Evolutionary conservation across 2,797 vertebrate species (phyloP), one percentile per base, ranked within the genome.

Genomic region (Falco cherrug): DNA sequence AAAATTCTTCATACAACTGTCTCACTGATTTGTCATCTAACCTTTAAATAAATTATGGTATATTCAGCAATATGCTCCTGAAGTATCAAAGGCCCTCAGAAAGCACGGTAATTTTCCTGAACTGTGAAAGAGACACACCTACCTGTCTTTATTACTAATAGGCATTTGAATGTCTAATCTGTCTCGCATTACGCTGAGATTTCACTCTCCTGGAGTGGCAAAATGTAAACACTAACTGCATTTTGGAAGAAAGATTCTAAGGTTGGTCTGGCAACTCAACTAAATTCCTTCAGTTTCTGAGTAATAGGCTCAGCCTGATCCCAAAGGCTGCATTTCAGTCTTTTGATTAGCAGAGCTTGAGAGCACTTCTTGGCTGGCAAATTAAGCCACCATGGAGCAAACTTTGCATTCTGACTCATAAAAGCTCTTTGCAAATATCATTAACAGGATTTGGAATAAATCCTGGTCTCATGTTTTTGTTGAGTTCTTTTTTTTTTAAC

Each of bases 371-470:
- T 87, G 29, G 51, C 80, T 96, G 56, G 70, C 51, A 95, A 84
- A 94, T 94, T 94, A 95, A 95, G 70, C 57, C 53, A 85, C 61
- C 45, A 20, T 63, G 69, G 76, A 95, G 43, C 26, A 93, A 96
- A 95, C 37, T 87, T 93, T 81, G 50, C 69, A 81, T 81, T 83
- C 79, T 96, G 94, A 95, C 39, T 95, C 85, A 95, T 82, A 93
- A 95, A 93, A 39, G 67, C 47, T 93, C n/a, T 90, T 91, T 82
- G 74, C 65, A 91, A 88, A 63, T 78, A 86, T 90, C 76, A 88
- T 70, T 91, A 94, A 45, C 43, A 65, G 53, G 53, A 41, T 84
- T 77, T 85, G 65, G 35, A 93, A 74, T 76, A 93, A 95, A 91
- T 93, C 29, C 29, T 92, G 45, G 25, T 31, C 84, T 95, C 24